These are phyloP conservation scores for Nudaria mundana DNA, from an alignment of 2,888 invertebrate species.

Conservation along the genomic window DNA sequence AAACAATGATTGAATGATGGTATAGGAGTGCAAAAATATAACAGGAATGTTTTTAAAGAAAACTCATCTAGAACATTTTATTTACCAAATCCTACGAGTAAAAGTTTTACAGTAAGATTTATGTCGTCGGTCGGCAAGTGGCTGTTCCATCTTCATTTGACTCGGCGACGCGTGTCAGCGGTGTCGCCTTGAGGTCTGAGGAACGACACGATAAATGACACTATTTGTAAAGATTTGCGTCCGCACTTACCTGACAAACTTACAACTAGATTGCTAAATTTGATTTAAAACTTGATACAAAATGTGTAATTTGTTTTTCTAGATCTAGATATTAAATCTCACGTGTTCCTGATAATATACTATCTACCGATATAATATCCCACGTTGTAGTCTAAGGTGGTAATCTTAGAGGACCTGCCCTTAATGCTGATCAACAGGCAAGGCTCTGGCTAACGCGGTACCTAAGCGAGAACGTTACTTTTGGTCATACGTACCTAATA, in stretches of 20 bases:
- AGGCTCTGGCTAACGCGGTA: too few relatives aligned
- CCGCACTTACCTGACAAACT: conserved; percentile 18
- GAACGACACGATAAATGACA: conserved; percentile 42
- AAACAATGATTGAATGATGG: too few relatives aligned
- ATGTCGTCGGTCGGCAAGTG: conserved; percentile 37
- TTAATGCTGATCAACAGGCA: too few relatives aligned
- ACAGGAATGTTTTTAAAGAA: conserved; percentile 14
- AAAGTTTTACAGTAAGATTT: conserved; percentile 37
- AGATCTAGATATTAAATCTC: too few relatives aligned
- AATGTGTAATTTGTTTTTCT: too few relatives aligned
- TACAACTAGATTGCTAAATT: conserved; percentile 7
- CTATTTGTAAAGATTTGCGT: conserved; percentile 50
- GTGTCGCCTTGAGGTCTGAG: conserved; percentile 22
- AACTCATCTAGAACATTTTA: conserved; percentile 15
- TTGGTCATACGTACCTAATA: too few relatives aligned
- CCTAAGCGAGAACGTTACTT: too few relatives aligned
- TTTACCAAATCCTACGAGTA: conserved; percentile 19
- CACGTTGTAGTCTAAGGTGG: too few relatives aligned
- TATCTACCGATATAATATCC: too few relatives aligned
- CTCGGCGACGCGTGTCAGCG: conserved; percentile 32
- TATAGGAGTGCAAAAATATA: too few relatives aligned
- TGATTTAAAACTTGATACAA: background rate
- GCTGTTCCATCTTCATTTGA: conserved; percentile 46
- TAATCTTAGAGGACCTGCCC: too few relatives aligned
- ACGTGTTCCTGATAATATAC: too few relatives aligned